Evolutionary conservation across 2,888 invertebrate species (phyloP).

Genomic region (Drosophila mulleri): DNA sequence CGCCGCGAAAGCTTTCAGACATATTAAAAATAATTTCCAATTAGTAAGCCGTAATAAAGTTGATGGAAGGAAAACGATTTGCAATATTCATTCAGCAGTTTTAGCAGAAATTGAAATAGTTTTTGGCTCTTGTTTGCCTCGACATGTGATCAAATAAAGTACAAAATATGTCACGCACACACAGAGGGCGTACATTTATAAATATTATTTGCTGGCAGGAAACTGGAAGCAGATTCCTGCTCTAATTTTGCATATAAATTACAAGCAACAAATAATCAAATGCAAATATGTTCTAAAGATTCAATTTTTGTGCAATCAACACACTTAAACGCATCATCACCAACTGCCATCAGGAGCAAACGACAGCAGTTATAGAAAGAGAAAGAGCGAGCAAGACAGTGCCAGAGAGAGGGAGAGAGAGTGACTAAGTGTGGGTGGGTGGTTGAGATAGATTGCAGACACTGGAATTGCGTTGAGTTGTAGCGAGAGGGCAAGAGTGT

Average conservation of each 20-base stretch:
- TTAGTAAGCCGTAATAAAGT: not conserved
- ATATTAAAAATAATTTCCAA: not conserved
- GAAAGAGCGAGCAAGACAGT: not conserved
- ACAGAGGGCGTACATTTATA: conserved; percentile 33
- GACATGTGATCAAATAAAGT: conserved; percentile 64
- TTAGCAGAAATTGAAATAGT: not conserved
- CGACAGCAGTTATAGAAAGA: conserved; percentile 7
- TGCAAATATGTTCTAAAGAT: conserved; percentile 77
- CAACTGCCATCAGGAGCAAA: conserved; percentile 36
- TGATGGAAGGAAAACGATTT: not conserved
- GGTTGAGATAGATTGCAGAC: conserved; percentile 52
- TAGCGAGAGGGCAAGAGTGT: conserved; percentile 14
- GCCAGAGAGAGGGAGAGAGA: not conserved
- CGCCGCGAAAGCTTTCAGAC: not conserved
- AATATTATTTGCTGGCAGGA: conserved; percentile 38
- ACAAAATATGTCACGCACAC: conserved; percentile 51
- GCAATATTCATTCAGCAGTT: not conserved
- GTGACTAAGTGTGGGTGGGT: not conserved
- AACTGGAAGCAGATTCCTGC: conserved; percentile 24
- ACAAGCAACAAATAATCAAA: conserved; percentile 80
- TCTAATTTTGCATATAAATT: conserved; percentile 80
- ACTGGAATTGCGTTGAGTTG: conserved; percentile 53
- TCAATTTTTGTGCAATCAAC: conserved; percentile 81
- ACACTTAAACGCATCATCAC: conserved; percentile 51
- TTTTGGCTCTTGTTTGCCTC: conserved; percentile 19